These are phyloP conservation scores for Augochlorella aurata DNA, from an alignment of 2,888 invertebrate species.

Conservation along the genomic window DNA sequence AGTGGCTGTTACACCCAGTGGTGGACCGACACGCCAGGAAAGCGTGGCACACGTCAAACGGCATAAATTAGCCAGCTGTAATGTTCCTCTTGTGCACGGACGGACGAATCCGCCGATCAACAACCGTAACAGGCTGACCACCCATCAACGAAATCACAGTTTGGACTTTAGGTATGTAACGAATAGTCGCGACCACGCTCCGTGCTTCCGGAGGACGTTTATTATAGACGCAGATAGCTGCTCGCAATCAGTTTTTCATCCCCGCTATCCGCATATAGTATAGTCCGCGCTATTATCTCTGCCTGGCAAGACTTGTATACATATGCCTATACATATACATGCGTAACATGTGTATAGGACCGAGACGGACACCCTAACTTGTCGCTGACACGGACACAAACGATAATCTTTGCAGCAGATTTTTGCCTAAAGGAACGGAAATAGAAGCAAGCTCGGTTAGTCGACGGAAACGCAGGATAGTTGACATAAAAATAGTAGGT, in stretches of 20 bases:
- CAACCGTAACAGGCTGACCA: constrained; percentile 84
- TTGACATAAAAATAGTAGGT: constrained; percentile 3
- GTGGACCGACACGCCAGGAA: constrained; percentile 80
- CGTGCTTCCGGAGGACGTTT: constrained; percentile 35
- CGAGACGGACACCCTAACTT: background rate
- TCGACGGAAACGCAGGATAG: background rate
- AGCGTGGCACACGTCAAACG: constrained; percentile 80
- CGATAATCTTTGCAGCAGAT: background rate
- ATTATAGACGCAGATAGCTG: constrained; percentile 39
- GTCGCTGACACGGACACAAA: background rate
- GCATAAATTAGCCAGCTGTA: constrained; percentile 80
- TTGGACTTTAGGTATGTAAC: constrained; percentile 90
- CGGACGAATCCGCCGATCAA: constrained; percentile 82
- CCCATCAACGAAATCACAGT: constrained; percentile 94
- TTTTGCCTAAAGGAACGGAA: background rate
- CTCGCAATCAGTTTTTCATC: constrained; percentile 19
- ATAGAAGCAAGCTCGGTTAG: background rate
- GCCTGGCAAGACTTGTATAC: background rate
- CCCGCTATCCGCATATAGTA: constrained; percentile 19
- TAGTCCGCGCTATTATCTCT: constrained; percentile 13
- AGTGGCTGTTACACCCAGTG: constrained; percentile 79
- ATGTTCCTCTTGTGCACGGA: constrained; percentile 85
- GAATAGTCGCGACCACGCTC: background rate
- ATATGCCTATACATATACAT: too few species aligned
- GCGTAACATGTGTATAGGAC: background rate